These are phyloP conservation scores for Amphipyra berbera DNA, from an alignment of 2,888 invertebrate genomes.

Conservation along the genomic window DNA sequence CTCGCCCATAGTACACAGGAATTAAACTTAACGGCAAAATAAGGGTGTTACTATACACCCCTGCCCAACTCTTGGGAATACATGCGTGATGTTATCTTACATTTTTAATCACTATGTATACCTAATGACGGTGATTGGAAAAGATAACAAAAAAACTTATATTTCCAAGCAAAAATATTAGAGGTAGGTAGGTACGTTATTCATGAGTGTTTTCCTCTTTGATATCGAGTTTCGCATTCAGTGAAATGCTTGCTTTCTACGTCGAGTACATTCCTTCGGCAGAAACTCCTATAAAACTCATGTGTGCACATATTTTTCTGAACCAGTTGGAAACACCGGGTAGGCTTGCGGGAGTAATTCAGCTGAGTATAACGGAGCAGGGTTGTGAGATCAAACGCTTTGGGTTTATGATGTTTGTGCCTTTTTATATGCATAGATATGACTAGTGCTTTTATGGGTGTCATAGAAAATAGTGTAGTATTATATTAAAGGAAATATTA, in stretches of 20 bases:
- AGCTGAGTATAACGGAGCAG: conserved; percentile 24
- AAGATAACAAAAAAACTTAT: background rate
- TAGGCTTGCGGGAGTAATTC: conserved; percentile 49
- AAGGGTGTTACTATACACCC: no score
- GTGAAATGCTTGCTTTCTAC: conserved; percentile 42
- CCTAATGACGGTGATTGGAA: conserved; percentile 2
- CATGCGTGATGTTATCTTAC: no score
- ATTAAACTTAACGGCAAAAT: no score
- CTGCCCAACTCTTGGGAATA: no score
- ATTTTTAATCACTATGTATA: conserved; percentile 3
- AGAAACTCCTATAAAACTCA: conserved; percentile 42
- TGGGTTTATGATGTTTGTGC: conserved; percentile 33
- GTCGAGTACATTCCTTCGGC: conserved; percentile 43
- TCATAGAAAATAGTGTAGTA: conserved; percentile 1
- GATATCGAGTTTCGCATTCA: conserved; percentile 54
- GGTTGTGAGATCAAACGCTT: conserved; percentile 24
- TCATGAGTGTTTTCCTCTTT: conserved; percentile 34
- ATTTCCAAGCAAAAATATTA: conserved; percentile 7
- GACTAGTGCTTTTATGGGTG: conserved; percentile 2
- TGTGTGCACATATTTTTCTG: conserved; percentile 50
- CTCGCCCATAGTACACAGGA: no score
- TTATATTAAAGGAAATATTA: conserved; percentile 23
- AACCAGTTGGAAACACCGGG: conserved; percentile 30
- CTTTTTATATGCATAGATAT: conserved; percentile 16
- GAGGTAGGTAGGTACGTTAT: conserved; percentile 16